Evolutionary conservation across 2,797 vertebrate species (phyloP).

Genomic region (Fratercula arctica): DNA sequence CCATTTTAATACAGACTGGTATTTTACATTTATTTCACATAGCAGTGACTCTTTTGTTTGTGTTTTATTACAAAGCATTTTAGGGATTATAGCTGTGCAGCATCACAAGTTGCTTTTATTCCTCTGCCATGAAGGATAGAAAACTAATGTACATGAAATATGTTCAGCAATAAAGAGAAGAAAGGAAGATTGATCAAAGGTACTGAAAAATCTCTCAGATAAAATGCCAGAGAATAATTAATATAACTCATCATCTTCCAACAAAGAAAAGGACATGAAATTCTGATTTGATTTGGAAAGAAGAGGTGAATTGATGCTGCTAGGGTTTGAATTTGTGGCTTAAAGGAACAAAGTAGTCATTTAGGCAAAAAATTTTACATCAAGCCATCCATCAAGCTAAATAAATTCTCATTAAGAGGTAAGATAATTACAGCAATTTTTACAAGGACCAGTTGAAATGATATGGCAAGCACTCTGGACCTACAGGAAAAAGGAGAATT

Average conservation of each 20-base stretch:
- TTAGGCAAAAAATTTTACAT: neutral
- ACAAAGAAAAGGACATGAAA: neutral
- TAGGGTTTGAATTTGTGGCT: neutral
- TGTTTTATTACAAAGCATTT: neutral
- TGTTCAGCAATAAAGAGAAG: neutral
- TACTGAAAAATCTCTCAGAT: neutral
- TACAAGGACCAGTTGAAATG: neutral
- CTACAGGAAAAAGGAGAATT: neutral
- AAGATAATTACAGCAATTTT: neutral
- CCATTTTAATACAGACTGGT: neutral
- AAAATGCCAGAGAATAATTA: neutral
- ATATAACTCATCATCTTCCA: neutral
- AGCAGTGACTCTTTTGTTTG: neutral
- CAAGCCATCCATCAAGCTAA: neutral
- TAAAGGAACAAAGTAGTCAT: neutral
- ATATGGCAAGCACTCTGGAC: neutral
- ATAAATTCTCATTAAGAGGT: neutral
- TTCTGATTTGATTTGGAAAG: neutral
- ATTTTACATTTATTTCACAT: neutral
- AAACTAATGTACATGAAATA: neutral
- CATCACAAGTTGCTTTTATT: neutral
- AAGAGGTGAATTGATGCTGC: neutral
- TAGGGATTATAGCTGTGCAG: neutral
- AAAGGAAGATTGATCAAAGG: conserved; percentile 2
- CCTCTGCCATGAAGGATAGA: neutral